Percentiles rank a stretch among this genome's conserved stretches.
Evolutionary conservation across 1,140 invertebrate species (phyloP).

Genomic region (Leptinotarsa lineolata): DNA sequence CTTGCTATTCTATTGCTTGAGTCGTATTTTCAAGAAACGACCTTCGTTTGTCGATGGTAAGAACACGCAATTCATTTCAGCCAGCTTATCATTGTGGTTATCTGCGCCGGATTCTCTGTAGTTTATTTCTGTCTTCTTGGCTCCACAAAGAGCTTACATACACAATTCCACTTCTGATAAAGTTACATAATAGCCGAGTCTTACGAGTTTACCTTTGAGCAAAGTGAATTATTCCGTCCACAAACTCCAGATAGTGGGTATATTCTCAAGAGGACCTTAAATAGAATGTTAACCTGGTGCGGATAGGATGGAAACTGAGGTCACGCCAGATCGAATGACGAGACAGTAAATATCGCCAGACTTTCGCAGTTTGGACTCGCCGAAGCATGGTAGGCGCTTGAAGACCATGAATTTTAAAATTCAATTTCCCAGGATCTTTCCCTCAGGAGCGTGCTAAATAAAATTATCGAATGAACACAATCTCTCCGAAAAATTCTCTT

Average conservation of each 20-base stretch:
- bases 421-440: background rate
- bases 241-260: background rate
- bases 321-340: background rate
- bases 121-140: background rate
- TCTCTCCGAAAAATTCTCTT: too few relatives aligned
- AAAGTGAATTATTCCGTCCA: slow-evolving; percentile 6
- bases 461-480: too few relatives aligned
- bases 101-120: background rate
- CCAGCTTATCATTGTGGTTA: background rate
- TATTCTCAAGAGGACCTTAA: background rate
- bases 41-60: background rate
- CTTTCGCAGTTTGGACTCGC: background rate
- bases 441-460: too few relatives aligned
- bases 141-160: slow-evolving; percentile 3
- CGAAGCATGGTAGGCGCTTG: background rate
- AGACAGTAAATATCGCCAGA: background rate
- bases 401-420: background rate
- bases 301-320: background rate
- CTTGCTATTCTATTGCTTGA: too few relatives aligned
- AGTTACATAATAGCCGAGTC: background rate
- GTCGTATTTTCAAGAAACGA: too few relatives aligned
- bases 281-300: background rate
- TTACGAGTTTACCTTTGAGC: background rate
- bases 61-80: background rate
- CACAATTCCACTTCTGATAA: background rate